These are phyloP conservation scores for Anastrepha ludens DNA, from an alignment of 1,140 invertebrate genomes.

Conservation along the genomic window DNA sequence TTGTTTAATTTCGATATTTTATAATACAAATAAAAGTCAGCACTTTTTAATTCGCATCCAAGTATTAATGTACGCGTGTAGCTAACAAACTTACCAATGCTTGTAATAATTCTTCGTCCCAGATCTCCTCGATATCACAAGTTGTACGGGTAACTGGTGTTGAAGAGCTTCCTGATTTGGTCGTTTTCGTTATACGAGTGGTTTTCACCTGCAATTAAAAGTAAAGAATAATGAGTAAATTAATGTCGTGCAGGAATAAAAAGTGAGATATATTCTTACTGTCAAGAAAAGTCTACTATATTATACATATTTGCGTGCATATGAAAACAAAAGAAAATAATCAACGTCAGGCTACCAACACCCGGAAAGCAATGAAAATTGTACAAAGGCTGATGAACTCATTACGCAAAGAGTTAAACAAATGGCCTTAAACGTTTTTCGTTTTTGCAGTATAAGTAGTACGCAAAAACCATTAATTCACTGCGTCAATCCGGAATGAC, in stretches of 20 bases:
- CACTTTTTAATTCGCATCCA: background rate
- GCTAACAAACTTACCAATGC: slow-evolving; percentile 78
- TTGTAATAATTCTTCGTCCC: slow-evolving; percentile 83
- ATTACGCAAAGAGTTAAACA: background rate
- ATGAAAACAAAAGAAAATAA: background rate
- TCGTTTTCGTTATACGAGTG: slow-evolving; percentile 73
- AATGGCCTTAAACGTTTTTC: no score
- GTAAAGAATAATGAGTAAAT: slow-evolving; percentile 12
- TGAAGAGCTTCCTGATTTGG: slow-evolving; percentile 70
- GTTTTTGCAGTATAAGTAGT: no score
- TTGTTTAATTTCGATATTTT: slow-evolving; percentile 12
- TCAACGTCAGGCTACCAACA: background rate
- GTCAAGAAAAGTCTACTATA: background rate
- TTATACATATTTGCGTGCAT: background rate
- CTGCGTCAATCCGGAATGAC: no score
- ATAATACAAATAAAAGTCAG: background rate
- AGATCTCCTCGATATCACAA: slow-evolving; percentile 81
- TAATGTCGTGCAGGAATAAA: background rate
- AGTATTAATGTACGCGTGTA: background rate
- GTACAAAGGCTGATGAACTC: background rate
- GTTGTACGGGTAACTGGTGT: slow-evolving; percentile 75
- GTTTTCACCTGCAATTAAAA: slow-evolving; percentile 75
- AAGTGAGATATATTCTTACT: no score
- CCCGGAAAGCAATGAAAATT: background rate
- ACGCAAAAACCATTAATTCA: no score